Percentiles rank a stretch among this genome's conserved stretches.
phyloP scores from a whole-genome alignment of 1,140 invertebrate genomes.

The Microplitis demolitor region DNA sequence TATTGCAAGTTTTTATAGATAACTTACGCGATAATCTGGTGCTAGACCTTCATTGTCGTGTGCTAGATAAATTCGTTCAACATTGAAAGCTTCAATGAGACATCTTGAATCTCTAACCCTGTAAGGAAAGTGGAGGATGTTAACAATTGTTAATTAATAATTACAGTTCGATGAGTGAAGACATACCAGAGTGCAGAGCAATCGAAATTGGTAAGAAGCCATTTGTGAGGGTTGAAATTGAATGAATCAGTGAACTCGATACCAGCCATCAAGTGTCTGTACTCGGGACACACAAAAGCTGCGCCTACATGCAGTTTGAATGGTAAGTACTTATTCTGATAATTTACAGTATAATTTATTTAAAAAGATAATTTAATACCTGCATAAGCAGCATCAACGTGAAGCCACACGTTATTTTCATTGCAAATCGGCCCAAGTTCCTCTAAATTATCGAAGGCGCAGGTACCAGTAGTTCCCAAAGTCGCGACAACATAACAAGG shows the following conservation, averaged over 20 bases:
- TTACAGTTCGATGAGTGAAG: not conserved
- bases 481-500: conserved; percentile 84
- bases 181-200: conserved; percentile 81
- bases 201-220: conserved; percentile 91
- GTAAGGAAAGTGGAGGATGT: conserved; percentile 15
- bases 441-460: conserved; percentile 86
- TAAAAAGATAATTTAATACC: conserved; percentile 46
- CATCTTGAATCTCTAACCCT: conserved; percentile 82
- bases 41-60: conserved; percentile 71
- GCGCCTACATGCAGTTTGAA: conserved; percentile 63
- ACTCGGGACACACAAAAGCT: conserved; percentile 90
- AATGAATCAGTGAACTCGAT: conserved; percentile 84
- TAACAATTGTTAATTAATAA: not conserved
- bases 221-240: conserved; percentile 92
- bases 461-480: conserved; percentile 90
- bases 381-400: conserved; percentile 90
- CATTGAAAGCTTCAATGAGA: conserved; percentile 85
- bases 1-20: not conserved
- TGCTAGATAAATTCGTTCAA: conserved; percentile 89
- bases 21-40: conserved; percentile 80
- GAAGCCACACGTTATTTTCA: conserved; percentile 79
- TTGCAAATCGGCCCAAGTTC: conserved; percentile 83
- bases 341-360: not conserved
- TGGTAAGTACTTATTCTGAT: not conserved
- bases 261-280: conserved; percentile 78